These are phyloP conservation scores for Aldrovandia affinis DNA, from an alignment of 2,797 vertebrate genomes.

Conservation along the genomic window DNA sequence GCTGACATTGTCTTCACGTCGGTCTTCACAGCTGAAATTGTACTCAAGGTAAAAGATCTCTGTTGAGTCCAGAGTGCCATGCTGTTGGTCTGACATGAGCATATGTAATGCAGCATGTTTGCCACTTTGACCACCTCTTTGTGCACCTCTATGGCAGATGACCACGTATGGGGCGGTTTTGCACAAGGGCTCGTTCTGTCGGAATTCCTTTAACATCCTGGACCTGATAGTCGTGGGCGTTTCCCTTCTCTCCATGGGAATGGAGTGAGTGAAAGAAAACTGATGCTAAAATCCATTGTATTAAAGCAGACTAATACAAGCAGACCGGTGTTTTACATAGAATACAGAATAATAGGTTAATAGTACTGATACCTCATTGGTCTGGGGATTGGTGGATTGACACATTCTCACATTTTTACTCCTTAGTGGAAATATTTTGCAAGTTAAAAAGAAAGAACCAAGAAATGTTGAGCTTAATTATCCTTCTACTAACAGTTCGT, in stretches of 20 bases:
- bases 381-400: neutral
- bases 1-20: slow-evolving; percentile 91
- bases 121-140: neutral
- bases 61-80: too few relatives aligned
- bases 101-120: slow-evolving; percentile 2
- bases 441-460: too few relatives aligned
- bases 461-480: too few relatives aligned
- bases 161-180: slow-evolving; percentile 92
- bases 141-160: slow-evolving; percentile 76
- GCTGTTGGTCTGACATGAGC: neutral
- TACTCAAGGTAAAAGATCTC: slow-evolving; percentile 83
- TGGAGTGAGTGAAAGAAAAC: slow-evolving; percentile 78
- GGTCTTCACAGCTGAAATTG: slow-evolving; percentile 91
- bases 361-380: neutral
- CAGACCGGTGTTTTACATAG: too few relatives aligned
- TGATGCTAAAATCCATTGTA: neutral
- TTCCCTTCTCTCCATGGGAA: slow-evolving; percentile 91
- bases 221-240: slow-evolving; percentile 94
- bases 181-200: slow-evolving; percentile 95
- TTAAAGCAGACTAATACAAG: too few relatives aligned
- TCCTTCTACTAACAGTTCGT: too few relatives aligned
- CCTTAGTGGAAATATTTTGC: too few relatives aligned
- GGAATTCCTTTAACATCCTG: slow-evolving; percentile 96
- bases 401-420: neutral
- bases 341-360: neutral